Percentiles rank a stretch among this genome's conserved stretches.
phyloP scores from a whole-genome alignment of 2,113 vertebrate genomes.

The Pipa parva region DNA sequence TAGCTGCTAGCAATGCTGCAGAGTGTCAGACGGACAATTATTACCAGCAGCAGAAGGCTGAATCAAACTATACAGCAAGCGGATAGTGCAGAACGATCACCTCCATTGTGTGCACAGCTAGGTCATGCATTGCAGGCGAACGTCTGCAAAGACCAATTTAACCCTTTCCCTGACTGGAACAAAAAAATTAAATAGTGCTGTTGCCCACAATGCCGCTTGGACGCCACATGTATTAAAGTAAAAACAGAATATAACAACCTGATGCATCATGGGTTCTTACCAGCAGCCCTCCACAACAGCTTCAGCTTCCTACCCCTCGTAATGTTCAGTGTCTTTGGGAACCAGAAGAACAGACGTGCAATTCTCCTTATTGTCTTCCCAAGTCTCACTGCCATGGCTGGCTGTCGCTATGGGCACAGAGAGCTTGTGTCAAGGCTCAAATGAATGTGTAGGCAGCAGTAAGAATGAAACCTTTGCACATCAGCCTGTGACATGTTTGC shows the following conservation, averaged over 20 bases:
- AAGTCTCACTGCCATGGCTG: slow-evolving; percentile 56
- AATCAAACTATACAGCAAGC: slow-evolving; percentile 3
- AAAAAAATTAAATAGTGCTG: not conserved
- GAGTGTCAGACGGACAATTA: slow-evolving; percentile 4
- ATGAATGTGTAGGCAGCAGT: not conserved
- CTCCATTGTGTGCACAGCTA: slow-evolving; percentile 24
- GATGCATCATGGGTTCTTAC: slow-evolving; percentile 47
- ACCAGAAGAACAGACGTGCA: slow-evolving; percentile 55
- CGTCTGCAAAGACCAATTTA: slow-evolving; percentile 1
- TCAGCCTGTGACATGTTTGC: slow-evolving; percentile 33
- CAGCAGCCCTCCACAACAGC: slow-evolving; percentile 55
- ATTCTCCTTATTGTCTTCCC: slow-evolving; percentile 62
- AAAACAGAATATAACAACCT: not conserved
- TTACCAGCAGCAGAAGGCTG: not conserved
- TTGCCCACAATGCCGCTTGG: not conserved
- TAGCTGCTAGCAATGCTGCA: slow-evolving; percentile 12
- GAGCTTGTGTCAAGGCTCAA: slow-evolving; percentile 18
- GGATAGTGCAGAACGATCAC: not conserved
- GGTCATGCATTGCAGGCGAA: slow-evolving; percentile 21
- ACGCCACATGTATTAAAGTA: not conserved
- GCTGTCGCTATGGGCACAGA: slow-evolving; percentile 33
- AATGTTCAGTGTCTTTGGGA: slow-evolving; percentile 55
- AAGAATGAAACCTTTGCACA: slow-evolving; percentile 38
- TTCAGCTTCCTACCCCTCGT: slow-evolving; percentile 54
- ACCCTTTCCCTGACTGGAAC: slow-evolving; percentile 2